These are phyloP conservation scores for Mesorhabditis spiculigera DNA, from an alignment of 2,888 invertebrate species.

Conservation along the genomic window DNA sequence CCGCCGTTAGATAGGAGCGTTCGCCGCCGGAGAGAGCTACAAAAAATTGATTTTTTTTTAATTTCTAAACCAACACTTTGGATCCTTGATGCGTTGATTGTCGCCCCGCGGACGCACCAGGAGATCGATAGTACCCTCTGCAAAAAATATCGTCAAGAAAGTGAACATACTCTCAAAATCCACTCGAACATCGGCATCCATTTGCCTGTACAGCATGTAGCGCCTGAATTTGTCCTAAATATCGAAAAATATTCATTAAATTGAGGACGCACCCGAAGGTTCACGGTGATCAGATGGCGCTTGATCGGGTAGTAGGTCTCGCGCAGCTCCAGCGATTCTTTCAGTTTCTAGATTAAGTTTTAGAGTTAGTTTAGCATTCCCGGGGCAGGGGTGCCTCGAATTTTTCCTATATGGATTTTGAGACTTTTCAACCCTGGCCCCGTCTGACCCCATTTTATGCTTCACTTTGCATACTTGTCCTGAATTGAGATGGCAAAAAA, in stretches of 20 bases:
- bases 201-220: not conserved
- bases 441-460: too few species aligned
- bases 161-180: not conserved
- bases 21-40: constrained; percentile 85
- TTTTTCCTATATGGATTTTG: too few species aligned
- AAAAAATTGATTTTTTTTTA: constrained; percentile 16
- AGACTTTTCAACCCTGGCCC: too few species aligned
- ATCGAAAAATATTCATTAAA: not conserved
- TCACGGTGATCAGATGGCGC: not conserved
- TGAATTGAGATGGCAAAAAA: too few species aligned
- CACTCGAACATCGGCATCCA: not conserved
- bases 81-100: not conserved
- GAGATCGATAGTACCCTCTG: not conserved
- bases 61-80: constrained; percentile 2
- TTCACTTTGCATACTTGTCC: too few species aligned
- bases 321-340: too few species aligned
- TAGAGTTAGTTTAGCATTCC: too few species aligned
- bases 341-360: too few species aligned
- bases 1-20: constrained; percentile 82
- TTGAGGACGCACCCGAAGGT: not conserved
- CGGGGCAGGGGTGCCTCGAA: too few species aligned
- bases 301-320: not conserved
- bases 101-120: not conserved
- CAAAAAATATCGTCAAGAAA: not conserved
- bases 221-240: constrained; percentile 1